Evolutionary conservation across 1,140 invertebrate species (phyloP), one percentile per base, ranked within the genome.

Genomic region (Copidosoma floridanum): DNA sequence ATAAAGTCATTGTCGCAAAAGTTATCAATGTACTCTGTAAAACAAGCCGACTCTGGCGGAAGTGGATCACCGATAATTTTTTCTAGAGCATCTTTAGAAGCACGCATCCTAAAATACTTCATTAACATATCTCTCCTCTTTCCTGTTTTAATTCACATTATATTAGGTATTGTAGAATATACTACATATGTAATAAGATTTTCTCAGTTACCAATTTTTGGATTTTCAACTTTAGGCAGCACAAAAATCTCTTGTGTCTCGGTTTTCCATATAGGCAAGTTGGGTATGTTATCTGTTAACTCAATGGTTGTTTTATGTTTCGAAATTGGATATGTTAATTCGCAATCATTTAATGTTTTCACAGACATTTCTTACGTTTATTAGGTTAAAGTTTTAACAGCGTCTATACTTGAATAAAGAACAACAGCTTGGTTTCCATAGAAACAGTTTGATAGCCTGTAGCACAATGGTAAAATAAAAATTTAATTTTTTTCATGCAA

Each of bases 11-110:
- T 27, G 38, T 64, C 27, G 20, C 66, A 68, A 64, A 62, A 70
- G 26, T 65, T 65, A 12, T 68, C 51, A 41, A 65, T 47, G 37
- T 70, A 70, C 57, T 70, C 68, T 32, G 62, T 53, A 44, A 48
- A 61, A 18, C 43, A 53, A 43, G 14, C 37, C 43, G 40, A 37
- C 47, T 55, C 54, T 23, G 57, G 10, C 37, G 54, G 41, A 38
- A 53, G 41, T 20, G 54, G 29, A 60, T 64, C 57, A 20, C 46
- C 46, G 11, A 61, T 46, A n/a, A 64, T 53, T 57, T 55, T 60
- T 18, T 64, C 38, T 38, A 63, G 47, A 47, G 40, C 51, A 46
- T 61, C 57, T 63, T 63, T 57, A 26, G 26, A 38, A 57, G 61
- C 65, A 23, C 27, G 44, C 23, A 57, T 32, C 53, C 52, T 48